Evolutionary conservation across 2,888 invertebrate species (phyloP).

Genomic region (Digitonthophagus gazella): DNA sequence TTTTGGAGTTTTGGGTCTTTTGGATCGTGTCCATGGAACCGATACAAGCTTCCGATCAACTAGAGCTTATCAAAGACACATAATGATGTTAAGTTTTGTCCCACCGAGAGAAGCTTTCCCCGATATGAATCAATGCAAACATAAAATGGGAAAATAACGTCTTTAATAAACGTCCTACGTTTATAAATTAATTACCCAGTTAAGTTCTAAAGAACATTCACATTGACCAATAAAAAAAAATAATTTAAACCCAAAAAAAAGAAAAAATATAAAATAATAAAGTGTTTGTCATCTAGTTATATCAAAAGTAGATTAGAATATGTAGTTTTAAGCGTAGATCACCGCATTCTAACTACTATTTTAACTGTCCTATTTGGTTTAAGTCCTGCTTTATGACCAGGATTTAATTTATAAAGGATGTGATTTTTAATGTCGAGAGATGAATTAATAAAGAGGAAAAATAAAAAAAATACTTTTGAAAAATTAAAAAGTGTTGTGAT

Average conservation of each 20-base stretch:
- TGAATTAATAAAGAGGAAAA: not conserved
- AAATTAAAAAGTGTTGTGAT: not conserved
- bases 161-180: not conserved
- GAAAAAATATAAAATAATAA: conserved; percentile 5
- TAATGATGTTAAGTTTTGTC: conserved; percentile 66
- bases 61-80: conserved; percentile 68
- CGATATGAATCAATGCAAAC: conserved; percentile 54
- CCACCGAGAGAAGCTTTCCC: conserved; percentile 69
- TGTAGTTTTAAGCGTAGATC: not conserved
- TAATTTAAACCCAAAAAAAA: conserved; percentile 7
- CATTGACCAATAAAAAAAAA: not conserved
- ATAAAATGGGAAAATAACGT: conserved; percentile 43
- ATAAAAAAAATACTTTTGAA: not conserved
- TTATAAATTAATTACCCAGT: conserved; percentile 1
- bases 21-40: conserved; percentile 82
- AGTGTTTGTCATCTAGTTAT: not conserved
- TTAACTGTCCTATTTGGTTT: conserved; percentile 12
- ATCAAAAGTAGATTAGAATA: not conserved
- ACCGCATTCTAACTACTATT: not conserved
- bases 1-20: conserved; percentile 76
- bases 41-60: conserved; percentile 73
- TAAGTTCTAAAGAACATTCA: conserved; percentile 1
- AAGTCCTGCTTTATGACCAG: conserved; percentile 29
- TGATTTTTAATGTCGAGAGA: not conserved
- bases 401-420: conserved; percentile 5